These are phyloP conservation scores for Mesorhabditis sp. DNA, from an alignment of 2,888 invertebrate species.

Conservation along the genomic window DNA sequence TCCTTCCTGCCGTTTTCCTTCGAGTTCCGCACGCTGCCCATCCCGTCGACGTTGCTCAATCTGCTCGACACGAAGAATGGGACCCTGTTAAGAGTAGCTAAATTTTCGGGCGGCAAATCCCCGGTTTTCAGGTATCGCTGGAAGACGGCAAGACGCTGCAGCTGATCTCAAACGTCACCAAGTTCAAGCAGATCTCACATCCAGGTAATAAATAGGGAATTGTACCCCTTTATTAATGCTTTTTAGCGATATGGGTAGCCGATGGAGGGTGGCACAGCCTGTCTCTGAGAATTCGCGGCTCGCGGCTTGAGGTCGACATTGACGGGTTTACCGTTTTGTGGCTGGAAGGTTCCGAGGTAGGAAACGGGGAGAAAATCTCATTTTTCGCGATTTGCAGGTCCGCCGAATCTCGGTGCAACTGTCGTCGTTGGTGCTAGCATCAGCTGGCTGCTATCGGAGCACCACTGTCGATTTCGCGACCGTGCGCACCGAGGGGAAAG, in stretches of 20 bases:
- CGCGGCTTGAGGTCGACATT: conserved; percentile 52
- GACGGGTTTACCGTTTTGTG: conserved; percentile 50
- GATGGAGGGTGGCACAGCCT: conserved; percentile 52
- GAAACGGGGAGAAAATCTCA: conserved; percentile 15
- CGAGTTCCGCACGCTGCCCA: conserved; percentile 47
- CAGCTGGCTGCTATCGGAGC: conserved; percentile 49
- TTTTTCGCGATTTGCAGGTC: conserved; percentile 21
- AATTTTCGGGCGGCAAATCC: background rate
- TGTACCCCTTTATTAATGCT: conserved; percentile 12
- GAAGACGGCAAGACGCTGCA: conserved; percentile 31
- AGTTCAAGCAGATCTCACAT: conserved; percentile 43
- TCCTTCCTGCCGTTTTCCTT: conserved; percentile 54
- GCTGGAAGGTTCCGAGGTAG: conserved; percentile 46
- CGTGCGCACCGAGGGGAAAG: conserved; percentile 36
- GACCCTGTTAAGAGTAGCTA: conserved; percentile 28
- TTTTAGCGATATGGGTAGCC: conserved; percentile 32
- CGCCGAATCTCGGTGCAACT: conserved; percentile 35
- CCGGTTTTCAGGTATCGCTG: conserved; percentile 1
- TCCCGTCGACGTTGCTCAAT: conserved; percentile 28
- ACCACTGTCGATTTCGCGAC: conserved; percentile 47
- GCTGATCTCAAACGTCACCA: conserved; percentile 41
- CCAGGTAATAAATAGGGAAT: conserved; percentile 25
- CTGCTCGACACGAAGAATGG: conserved; percentile 43
- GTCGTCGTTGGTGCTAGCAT: conserved; percentile 38
- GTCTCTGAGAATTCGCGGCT: conserved; percentile 46